phyloP scores from a whole-genome alignment of 2,888 invertebrate species.

The Drosophila heteroneura region DNA sequence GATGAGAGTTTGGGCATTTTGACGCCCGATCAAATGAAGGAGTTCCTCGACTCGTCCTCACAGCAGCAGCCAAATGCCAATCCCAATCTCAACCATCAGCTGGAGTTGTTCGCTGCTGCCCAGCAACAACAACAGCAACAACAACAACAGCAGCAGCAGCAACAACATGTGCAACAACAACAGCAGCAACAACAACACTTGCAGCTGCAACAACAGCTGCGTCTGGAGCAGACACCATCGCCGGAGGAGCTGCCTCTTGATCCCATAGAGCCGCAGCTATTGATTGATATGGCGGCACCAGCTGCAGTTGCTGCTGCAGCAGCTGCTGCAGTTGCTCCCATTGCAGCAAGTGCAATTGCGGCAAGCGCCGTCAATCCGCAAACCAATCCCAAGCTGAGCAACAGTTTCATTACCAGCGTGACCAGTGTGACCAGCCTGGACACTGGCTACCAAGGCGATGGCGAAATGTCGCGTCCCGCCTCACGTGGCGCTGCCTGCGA shows the following conservation, averaged over 20 bases:
- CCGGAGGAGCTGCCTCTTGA: conserved; percentile 94
- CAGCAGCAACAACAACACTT: conserved; percentile 18
- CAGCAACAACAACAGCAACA: conserved; percentile 46
- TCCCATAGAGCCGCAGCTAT: conserved; percentile 87
- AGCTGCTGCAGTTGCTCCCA: conserved; percentile 10
- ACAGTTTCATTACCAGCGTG: conserved; percentile 93
- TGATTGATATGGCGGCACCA: conserved; percentile 36
- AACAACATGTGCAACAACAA: conserved; percentile 61
- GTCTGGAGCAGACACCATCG: conserved; percentile 93
- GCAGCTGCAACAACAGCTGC: conserved; percentile 76
- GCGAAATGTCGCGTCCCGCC: conserved; percentile 94
- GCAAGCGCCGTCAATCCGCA: neutral
- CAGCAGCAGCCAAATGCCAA: conserved; percentile 36
- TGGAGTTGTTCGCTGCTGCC: conserved; percentile 83
- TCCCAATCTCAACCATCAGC: conserved; percentile 81
- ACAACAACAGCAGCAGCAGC: conserved; percentile 55
- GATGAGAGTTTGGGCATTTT: conserved; percentile 94
- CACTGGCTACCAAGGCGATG: conserved; percentile 97
- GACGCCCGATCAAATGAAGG: conserved; percentile 95
- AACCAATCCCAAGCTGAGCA: conserved; percentile 87
- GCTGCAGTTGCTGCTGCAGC: conserved; percentile 13
- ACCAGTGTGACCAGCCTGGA: conserved; percentile 97
- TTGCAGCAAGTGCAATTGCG: neutral
- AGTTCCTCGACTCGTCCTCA: conserved; percentile 87
- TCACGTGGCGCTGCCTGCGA: conserved; percentile 92